These are phyloP conservation scores for Pholis gunnellus DNA, from an alignment of 2,113 vertebrate species.

Conservation along the genomic window DNA sequence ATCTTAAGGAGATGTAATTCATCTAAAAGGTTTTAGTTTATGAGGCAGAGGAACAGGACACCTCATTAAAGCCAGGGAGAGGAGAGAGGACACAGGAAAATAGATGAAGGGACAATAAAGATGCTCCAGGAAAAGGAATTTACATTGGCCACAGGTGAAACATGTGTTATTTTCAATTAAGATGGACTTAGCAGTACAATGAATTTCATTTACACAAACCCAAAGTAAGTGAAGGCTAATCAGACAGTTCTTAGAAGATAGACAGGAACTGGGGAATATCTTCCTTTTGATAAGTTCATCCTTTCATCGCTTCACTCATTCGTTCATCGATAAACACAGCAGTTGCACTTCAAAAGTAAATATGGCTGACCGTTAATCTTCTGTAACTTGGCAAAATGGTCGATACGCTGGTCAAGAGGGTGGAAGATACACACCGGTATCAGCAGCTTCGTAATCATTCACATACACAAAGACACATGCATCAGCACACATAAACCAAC, in stretches of 20 bases:
- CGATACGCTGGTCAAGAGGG: conserved; percentile 40
- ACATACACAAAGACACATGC: conserved; percentile 47
- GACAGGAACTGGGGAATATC: conserved; percentile 14
- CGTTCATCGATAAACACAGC: conserved; percentile 47
- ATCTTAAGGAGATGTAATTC: conserved; percentile 78
- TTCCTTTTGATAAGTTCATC: conserved; percentile 16
- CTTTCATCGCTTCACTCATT: conserved; percentile 27
- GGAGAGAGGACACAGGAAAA: conserved; percentile 56
- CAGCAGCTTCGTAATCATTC: conserved; percentile 37
- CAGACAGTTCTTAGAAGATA: conserved; percentile 8
- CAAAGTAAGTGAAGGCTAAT: conserved; percentile 35
- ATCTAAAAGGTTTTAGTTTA: conserved; percentile 81
- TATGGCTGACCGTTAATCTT: conserved; percentile 46
- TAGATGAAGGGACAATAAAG: conserved; percentile 73
- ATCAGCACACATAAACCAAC: conserved; percentile 21
- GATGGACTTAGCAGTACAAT: conserved; percentile 60
- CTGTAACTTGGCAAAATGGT: conserved; percentile 56
- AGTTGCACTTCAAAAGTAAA: conserved; percentile 57
- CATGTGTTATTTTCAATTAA: conserved; percentile 69
- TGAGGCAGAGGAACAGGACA: conserved; percentile 67
- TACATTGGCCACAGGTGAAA: conserved; percentile 70
- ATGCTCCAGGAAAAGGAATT: conserved; percentile 67
- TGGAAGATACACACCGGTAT: conserved; percentile 39
- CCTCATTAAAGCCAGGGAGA: conserved; percentile 69
- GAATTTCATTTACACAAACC: conserved; percentile 54